A percentile compares a stretch with the other conserved stretches of the same genome.
Evolutionary conservation across 2,888 invertebrate species (phyloP).

Genomic region (Mimumesa dahlbomi): DNA sequence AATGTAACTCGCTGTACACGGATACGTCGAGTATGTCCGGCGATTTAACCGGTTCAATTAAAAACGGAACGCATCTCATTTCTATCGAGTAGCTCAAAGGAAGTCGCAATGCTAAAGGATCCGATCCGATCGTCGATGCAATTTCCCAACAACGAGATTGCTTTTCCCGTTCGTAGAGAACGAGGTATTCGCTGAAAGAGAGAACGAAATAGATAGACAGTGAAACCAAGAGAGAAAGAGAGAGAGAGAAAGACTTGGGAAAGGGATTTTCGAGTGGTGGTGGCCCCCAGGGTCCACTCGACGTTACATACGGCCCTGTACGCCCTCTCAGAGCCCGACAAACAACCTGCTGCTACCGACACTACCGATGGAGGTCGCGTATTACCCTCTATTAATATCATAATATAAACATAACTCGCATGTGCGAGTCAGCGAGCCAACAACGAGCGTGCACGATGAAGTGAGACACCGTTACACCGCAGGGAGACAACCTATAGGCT

Average conservation of each 20-base stretch:
- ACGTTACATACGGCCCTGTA: conserved; percentile 41
- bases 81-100: conserved; percentile 27
- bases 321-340: conserved; percentile 52
- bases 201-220: not conserved
- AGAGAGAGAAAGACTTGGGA: not conserved
- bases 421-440: conserved; percentile 62
- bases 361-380: conserved; percentile 62
- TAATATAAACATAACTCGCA: conserved; percentile 79
- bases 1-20: not conserved
- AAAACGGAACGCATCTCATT: conserved; percentile 29
- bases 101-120: conserved; percentile 39
- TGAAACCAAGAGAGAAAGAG: not conserved
- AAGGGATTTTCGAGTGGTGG: not conserved
- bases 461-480: conserved; percentile 43
- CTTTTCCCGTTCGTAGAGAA: conserved; percentile 21
- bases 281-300: conserved; percentile 22
- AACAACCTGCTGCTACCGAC: conserved; percentile 70
- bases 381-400: conserved; percentile 79
- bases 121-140: conserved; percentile 31
- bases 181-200: conserved; percentile 9
- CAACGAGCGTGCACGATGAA: conserved; percentile 41
- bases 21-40: too few species aligned
- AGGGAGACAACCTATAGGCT: conserved; percentile 38
- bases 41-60: conserved; percentile 26
- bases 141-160: conserved; percentile 35